Evolutionary conservation across 2,797 vertebrate species (phyloP).

Genomic region (Pseudomugil gertrudae): DNA sequence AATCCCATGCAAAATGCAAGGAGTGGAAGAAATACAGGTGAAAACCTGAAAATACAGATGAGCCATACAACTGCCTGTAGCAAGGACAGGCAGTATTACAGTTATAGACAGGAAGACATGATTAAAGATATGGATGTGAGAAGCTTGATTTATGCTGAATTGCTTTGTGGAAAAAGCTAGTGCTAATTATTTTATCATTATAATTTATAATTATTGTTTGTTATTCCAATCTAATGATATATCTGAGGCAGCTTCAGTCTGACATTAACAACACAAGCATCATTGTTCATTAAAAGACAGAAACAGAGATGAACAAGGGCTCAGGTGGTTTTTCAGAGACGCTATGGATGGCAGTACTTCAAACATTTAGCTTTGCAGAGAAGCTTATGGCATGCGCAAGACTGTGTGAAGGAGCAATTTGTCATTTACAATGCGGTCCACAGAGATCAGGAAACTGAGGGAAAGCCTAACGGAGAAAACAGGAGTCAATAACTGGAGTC

Average conservation of each 20-base stretch:
- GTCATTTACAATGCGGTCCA: conserved; percentile 66
- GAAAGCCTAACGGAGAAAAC: conserved; percentile 53
- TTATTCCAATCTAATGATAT: neutral
- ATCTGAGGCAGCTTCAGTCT: conserved; percentile 5
- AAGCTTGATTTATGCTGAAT: conserved; percentile 6
- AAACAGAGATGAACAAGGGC: conserved; percentile 7
- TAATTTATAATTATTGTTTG: neutral
- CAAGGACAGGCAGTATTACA: conserved; percentile 13
- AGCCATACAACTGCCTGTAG: conserved; percentile 24
- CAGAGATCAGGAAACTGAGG: conserved; percentile 52
- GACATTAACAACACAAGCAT: conserved; percentile 6
- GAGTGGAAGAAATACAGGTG: neutral
- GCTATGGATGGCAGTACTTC: conserved; percentile 10
- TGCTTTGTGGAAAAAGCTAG: neutral
- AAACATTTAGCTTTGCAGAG: conserved; percentile 19
- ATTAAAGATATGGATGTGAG: conserved; percentile 3
- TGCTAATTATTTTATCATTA: neutral
- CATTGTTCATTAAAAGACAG: conserved; percentile 4
- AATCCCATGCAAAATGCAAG: conserved; percentile 8
- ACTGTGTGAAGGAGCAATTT: conserved; percentile 63
- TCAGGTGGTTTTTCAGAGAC: conserved; percentile 15
- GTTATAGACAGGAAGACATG: conserved; percentile 22
- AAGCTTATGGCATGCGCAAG: conserved; percentile 48
- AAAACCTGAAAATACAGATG: conserved; percentile 35
- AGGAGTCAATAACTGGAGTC: conserved; percentile 62